Base-by-base conservation (phyloP, 2,888 invertebrate species). In the Polyommatus iphigenia region DNA sequence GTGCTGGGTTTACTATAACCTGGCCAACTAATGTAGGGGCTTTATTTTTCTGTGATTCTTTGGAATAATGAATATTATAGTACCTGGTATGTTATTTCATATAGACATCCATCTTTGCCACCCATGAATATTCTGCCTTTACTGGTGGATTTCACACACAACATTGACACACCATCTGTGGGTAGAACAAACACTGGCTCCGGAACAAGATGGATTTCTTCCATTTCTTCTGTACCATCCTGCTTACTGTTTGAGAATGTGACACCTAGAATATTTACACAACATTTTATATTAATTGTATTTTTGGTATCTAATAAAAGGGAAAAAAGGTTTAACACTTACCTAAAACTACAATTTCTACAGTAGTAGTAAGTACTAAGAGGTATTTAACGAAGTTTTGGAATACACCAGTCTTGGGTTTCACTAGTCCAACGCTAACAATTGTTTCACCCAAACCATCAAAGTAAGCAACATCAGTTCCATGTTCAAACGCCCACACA, bases 401-500 rank as follows among this genome's bases (percentile, higher is more conserved):
- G 88, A 99, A 99, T 77, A 99, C 98, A 79, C 97, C 97, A 57
- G 96, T 90, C 89, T 98, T 99, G 0, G 99, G 99, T 86, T 96
- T 96, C 0, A 98, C 97, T 79, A 99, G 91, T 2, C 98, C 99
- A 78, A 99, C 99, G 88, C 98, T 97, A 75, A 99, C 95, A 85
- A 99, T 99, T 1, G 99, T 97, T 89, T 99, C 99, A 83, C 97
- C 97, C 1, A 99, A 95, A 0, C 99, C 99, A 95, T 99, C 99
- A 91, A 97, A 99, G 90, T 98, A 99, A 0, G 99, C 99, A 41
- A 99, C 96, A 94, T 99, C 99, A 80, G 97, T 96, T 76, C 98
- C 98, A 91, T 98, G 97, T 90, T 99, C 98, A 92, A 98, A 99
- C 41, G 98, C 98, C 99, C 99, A 99, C 57, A 99, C 96, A 94